Percentiles rank a stretch among this genome's conserved stretches.
Evolutionary conservation across 2,888 invertebrate species (phyloP).

Genomic region (Maniola hyperantus): DNA sequence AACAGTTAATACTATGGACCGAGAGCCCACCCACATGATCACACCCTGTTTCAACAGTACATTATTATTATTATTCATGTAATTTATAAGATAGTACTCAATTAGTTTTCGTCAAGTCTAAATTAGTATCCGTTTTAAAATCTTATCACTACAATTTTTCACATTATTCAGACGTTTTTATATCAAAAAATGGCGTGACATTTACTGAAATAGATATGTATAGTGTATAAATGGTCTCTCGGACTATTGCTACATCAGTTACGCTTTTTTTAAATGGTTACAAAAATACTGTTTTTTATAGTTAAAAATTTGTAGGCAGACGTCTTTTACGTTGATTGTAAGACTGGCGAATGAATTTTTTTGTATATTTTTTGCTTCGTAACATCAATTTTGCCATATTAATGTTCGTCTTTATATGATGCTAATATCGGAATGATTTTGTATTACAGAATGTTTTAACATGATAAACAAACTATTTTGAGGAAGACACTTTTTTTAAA

Average conservation of each 20-base stretch:
- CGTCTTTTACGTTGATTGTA: neutral
- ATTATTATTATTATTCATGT: neutral
- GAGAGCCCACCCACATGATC: neutral
- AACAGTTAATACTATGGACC: neutral
- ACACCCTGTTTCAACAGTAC: no score
- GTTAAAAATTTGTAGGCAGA: neutral
- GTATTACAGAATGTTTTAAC: neutral
- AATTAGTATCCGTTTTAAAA: no score
- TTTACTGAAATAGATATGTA: neutral
- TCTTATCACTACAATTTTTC: no score
- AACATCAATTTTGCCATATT: neutral
- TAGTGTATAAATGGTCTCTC: neutral
- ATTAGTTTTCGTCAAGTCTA: no score
- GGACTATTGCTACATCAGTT: neutral
- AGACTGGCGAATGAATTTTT: neutral
- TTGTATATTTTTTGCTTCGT: neutral
- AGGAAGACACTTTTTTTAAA: no score
- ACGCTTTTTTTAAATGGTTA: neutral
- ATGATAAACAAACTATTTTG: no score
- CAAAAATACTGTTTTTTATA: conserved; percentile 8
- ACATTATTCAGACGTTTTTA: no score
- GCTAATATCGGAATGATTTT: neutral
- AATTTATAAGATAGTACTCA: no score
- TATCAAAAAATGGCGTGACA: no score
- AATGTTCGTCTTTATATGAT: neutral